Evolutionary conservation across 2,888 invertebrate species (phyloP), one percentile per base, ranked within the genome.

Genomic region (Rhagium mordax): DNA sequence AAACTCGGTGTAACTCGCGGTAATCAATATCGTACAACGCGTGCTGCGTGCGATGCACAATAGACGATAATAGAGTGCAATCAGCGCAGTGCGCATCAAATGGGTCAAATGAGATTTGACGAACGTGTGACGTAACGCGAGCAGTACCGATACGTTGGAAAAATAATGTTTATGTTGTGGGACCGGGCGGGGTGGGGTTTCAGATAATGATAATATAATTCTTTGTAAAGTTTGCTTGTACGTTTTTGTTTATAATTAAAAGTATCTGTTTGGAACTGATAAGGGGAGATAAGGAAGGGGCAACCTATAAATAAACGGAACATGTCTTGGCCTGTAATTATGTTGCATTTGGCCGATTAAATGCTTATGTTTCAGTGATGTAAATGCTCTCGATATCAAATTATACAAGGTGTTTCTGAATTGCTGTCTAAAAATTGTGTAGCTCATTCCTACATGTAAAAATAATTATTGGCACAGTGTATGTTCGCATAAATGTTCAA

Each of bases 21-120:
- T 57, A 67, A 67, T 67, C 67, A 47, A 67, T 67, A 67, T 16
- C 57, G 21, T n/a, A 51, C 27, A 15, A 18, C 57, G 55, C 67
- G 67, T 57, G 67, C 67, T 55, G 65, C 29, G 51, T 67, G 47
- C 57, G 48, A 61, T 61, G 64, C 51, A 64, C 51, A 29, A 24
- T 15, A 10, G 24, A 7, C 64, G 64, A 64, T 64, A 49, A 20
- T 24, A 20, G 16, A 20, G 60, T 60, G 60, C 60, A 33, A 21
- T 33, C 15, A 10, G 10, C 7, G 20, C n/a, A n/a, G 16, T 49
- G 64, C 64, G 64, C 49, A 27, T n/a, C 27, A 49, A 41, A 51
- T 21, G 29, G 59, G 59, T 59, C 59, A 24, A 10, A 13, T 10
- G 10, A 33, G 33, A 29, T 33, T 33, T 59, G 33, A 16, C 59